These are phyloP conservation scores for Rhinella marina DNA, from an alignment of 2,797 vertebrate genomes.

Conservation along the genomic window DNA sequence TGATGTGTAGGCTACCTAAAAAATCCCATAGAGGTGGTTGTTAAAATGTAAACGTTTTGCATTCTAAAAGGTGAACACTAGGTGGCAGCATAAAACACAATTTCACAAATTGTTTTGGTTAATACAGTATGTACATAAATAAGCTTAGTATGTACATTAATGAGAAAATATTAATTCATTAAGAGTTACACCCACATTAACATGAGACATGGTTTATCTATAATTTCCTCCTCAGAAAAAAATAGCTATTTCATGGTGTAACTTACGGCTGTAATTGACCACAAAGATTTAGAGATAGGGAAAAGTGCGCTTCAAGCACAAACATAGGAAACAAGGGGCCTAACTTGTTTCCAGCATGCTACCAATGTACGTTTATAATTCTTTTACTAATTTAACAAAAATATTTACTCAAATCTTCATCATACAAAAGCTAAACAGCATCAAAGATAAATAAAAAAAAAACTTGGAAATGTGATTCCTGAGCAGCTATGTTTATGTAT, in stretches of 20 bases:
- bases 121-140: not conserved
- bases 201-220: not conserved
- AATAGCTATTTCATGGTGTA: not conserved
- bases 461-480: too few relatives aligned
- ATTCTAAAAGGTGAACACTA: not conserved
- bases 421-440: not conserved
- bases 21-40: too few relatives aligned
- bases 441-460: not conserved
- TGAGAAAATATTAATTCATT: not conserved
- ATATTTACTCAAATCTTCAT: too few relatives aligned
- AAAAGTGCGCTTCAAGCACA: constrained; percentile 2
- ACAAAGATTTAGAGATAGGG: not conserved
- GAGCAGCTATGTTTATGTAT: too few relatives aligned
- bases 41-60: too few relatives aligned
- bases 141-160: not conserved
- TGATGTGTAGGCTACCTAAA: too few relatives aligned
- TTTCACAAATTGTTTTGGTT: not conserved
- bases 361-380: not conserved
- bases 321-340: not conserved
- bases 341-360: not conserved
- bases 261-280: not conserved
- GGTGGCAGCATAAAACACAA: not conserved
- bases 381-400: too few relatives aligned
- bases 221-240: not conserved
- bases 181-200: not conserved